Base-by-base conservation (phyloP, 2,113 vertebrate species). In the Myotis brandtii region DNA sequence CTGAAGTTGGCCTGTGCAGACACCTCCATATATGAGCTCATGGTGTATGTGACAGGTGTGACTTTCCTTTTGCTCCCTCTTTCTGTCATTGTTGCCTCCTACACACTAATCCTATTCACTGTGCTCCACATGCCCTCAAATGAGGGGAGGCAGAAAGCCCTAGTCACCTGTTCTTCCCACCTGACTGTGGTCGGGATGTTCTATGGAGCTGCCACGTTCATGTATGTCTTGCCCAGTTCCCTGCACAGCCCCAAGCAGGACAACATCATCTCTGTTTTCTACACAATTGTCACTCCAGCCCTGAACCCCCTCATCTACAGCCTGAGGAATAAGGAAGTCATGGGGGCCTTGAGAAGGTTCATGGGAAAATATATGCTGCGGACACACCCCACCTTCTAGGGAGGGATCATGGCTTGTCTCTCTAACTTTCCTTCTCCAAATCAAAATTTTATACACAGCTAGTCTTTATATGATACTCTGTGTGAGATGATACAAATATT, bases 101-200 rank as follows among this genome's bases (percentile, higher is more conserved):
- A 98, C 30, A 66, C 89, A 1, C 86, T 97, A 40, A 98, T 98
- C 70, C 32, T 97, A 0, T 50, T 82, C 17, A 77, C 75, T 12
- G 75, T 77, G 16, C 48, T 77, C 30, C 75, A 21, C 75, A 77
- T 50, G 75, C 17, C 75, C 16, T 77, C 75, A n/a, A 77, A 77
- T 52, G 30, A 77, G 48, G 46, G 75, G 18, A 77, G 75, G 75
- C 75, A 77, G 75, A 77, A 98, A 87, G 96, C 98, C 6, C 92
- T 98, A 2, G 25, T 97, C 30, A 98, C 98, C 17, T 98, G 98
- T 52, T 97, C 96, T 32, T 98, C 97, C 30, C 97, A 98, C 82
- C 64, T 98, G 32, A 96, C 94, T 40, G 96, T 98, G 32, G 97
- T 98, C 0, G 96, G 93, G 1, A 92, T 98, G 67, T 98, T 94